These are phyloP conservation scores for Clavelina lepadiformis DNA, from an alignment of 23 tunicate genomes.

Conservation along the genomic window DNA sequence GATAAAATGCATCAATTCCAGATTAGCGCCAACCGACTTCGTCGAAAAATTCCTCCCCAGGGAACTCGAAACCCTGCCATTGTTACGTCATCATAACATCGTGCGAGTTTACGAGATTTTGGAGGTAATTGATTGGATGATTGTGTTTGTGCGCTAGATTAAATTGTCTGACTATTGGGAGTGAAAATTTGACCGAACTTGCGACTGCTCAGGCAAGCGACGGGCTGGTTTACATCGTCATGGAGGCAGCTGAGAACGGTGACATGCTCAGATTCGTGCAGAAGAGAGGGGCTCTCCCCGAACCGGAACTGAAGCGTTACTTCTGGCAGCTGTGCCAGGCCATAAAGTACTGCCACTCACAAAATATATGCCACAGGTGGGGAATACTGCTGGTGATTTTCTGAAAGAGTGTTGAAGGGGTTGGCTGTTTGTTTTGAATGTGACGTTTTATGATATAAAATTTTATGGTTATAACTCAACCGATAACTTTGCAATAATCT, in stretches of 20 bases:
- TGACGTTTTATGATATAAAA: no score
- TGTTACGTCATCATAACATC: constrained; percentile 47
- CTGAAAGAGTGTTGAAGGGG: no score
- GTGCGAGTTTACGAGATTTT: constrained; percentile 56
- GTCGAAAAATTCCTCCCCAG: constrained; percentile 70
- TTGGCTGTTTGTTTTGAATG: no score
- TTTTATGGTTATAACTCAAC: no score
- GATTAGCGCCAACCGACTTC: constrained; percentile 59
- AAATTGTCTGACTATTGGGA: no score
- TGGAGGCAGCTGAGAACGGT: constrained; percentile 64
- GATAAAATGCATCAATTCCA: constrained; percentile 63
- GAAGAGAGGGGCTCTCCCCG: constrained; percentile 52
- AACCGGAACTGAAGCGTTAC: constrained; percentile 33
- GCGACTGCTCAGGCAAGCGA: constrained; percentile 26
- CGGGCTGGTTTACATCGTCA: constrained; percentile 59
- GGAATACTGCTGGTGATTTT: no score
- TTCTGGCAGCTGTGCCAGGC: constrained; percentile 65
- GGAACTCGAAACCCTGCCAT: constrained; percentile 57
- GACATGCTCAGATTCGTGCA: constrained; percentile 52
- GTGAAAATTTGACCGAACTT: no score
- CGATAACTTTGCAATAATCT: no score
- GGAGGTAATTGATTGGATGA: constrained; percentile 17
- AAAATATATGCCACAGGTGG: constrained; percentile 57
- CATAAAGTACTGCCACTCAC: constrained; percentile 45
- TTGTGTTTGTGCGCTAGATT: no score